Conservation (phyloP, 2,888 invertebrate genomes). For the Sinhomidia bicolor region DNA sequence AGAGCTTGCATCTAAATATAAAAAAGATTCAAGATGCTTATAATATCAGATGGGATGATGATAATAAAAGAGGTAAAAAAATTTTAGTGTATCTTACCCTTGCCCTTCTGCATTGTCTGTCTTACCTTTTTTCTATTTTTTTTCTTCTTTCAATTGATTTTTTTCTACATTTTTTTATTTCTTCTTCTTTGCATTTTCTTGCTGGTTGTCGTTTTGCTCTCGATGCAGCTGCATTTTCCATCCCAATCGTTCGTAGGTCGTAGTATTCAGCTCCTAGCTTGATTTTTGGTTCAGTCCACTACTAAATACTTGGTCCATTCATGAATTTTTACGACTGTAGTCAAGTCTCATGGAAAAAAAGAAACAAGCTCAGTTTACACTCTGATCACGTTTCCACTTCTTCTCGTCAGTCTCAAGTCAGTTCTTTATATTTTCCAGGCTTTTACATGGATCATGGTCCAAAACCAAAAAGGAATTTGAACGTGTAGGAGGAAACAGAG, state of each 20-base stretch:
- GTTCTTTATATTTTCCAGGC: neutral
- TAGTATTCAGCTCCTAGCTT: too few relatives aligned
- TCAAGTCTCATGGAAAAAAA: neutral
- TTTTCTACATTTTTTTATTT: neutral
- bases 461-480: conserved; percentile 10
- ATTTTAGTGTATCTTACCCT: too few relatives aligned
- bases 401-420: neutral
- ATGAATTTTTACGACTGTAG: conserved; percentile 18
- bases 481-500: too few relatives aligned
- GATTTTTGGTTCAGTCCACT: too few relatives aligned
- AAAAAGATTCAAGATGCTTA: too few relatives aligned
- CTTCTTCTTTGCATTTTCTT: conserved; percentile 14
- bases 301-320: too few relatives aligned
- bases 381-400: conserved; percentile 55
- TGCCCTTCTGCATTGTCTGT: too few relatives aligned
- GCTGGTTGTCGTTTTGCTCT: too few relatives aligned
- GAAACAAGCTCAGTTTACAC: conserved; percentile 41
- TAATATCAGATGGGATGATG: too few relatives aligned
- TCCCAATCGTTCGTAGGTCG: neutral
- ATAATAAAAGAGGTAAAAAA: too few relatives aligned
- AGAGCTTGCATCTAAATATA: too few relatives aligned
- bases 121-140: too few relatives aligned
- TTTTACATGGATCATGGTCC: neutral
- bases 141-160: neutral
- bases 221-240: conserved; percentile 12